Evolutionary conservation across 2,113 vertebrate species (phyloP).

Genomic region (Nyctibius bracteatus): DNA sequence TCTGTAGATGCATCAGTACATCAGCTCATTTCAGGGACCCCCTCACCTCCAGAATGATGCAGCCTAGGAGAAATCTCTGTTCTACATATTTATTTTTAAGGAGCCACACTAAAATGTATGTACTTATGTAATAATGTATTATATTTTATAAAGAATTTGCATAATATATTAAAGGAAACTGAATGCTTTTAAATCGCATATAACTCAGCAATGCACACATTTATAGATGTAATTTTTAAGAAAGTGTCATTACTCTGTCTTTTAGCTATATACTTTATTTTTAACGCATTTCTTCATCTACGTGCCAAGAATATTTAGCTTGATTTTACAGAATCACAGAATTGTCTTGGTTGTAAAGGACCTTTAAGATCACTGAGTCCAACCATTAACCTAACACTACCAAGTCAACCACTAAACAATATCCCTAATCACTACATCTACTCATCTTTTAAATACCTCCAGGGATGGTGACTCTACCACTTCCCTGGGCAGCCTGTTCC

Average conservation of each 20-base stretch:
- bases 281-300: not conserved
- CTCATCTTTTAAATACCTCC: too few relatives aligned
- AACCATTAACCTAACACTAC: too few relatives aligned
- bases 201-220: not conserved
- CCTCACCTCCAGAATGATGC: not conserved
- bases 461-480: too few relatives aligned
- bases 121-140: not conserved
- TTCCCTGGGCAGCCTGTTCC: too few relatives aligned
- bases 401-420: too few relatives aligned
- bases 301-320: not conserved
- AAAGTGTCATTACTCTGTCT: not conserved
- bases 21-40: not conserved
- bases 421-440: too few relatives aligned
- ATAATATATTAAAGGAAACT: not conserved
- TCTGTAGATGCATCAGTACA: not conserved
- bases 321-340: too few relatives aligned
- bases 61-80: not conserved
- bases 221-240: not conserved
- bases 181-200: not conserved
- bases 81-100: not conserved
- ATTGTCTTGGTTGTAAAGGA: too few relatives aligned
- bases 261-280: not conserved
- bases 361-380: too few relatives aligned
- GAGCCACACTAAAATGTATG: not conserved
- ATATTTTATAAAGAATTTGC: not conserved